A percentile compares a stretch with the other conserved stretches of the same genome.
Conservation (phyloP, 2,797 vertebrate species). For the Coregonus sp. region DNA sequence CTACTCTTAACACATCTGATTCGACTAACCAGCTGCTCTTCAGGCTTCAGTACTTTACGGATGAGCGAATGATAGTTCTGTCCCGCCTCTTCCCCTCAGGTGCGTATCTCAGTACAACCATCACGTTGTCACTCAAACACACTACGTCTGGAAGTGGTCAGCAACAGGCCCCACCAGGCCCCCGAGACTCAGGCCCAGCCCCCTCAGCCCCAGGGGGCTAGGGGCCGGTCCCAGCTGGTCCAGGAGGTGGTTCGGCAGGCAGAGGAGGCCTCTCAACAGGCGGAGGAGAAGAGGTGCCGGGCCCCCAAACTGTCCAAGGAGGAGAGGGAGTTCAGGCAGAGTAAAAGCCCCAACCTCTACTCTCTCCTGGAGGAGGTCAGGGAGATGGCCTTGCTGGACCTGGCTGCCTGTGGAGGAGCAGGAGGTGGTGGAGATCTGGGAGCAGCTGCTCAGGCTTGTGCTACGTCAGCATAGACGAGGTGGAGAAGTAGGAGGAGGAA, state of each 20-base stretch:
- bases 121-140: conserved; percentile 80
- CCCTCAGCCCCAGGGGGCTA: conserved; percentile 26
- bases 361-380: conserved; percentile 87
- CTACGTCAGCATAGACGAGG: conserved; percentile 36
- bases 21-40: neutral
- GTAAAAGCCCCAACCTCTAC: conserved; percentile 83
- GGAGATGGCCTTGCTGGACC: conserved; percentile 80
- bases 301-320: conserved; percentile 71
- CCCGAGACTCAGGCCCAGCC: conserved; percentile 1
- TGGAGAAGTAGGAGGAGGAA: neutral
- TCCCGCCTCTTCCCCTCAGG: conserved; percentile 65
- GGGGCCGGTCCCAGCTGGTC: conserved; percentile 73
- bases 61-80: neutral
- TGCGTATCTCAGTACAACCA: conserved; percentile 80
- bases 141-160: conserved; percentile 83
- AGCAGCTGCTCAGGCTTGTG: conserved; percentile 13
- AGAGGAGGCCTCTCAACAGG: conserved; percentile 79
- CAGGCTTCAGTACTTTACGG: neutral
- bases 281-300: conserved; percentile 69
- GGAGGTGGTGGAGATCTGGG: conserved; percentile 1
- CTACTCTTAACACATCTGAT: too few species aligned
- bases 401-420: conserved; percentile 26
- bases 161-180: conserved; percentile 64
- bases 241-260: conserved; percentile 85
- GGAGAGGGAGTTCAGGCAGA: conserved; percentile 84